phyloP scores from a whole-genome alignment of 2,113 vertebrate genomes.

The Crypturellus undulatus region DNA sequence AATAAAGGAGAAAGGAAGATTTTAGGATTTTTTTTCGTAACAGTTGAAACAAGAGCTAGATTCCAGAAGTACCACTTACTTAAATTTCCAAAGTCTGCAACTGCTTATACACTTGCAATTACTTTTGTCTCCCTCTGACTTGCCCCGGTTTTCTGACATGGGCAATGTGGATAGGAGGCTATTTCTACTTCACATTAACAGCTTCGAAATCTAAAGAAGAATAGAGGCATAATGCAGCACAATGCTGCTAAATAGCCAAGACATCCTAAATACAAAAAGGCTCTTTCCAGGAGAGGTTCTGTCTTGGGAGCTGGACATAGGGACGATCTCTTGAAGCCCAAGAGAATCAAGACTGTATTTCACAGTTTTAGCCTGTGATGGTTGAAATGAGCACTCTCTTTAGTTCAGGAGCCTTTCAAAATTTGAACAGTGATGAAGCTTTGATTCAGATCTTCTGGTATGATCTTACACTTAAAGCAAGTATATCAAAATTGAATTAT shows the following conservation, averaged over 20 bases:
- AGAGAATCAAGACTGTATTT: background rate
- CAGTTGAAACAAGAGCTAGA: background rate
- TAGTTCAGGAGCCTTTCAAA: background rate
- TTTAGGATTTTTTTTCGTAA: constrained; percentile 1
- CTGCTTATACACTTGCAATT: background rate
- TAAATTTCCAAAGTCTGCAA: background rate
- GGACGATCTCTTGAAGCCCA: background rate
- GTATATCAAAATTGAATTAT: background rate
- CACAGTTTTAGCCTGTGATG: background rate
- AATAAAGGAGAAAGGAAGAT: background rate
- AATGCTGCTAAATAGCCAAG: background rate
- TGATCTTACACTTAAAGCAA: background rate
- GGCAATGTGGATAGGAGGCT: background rate
- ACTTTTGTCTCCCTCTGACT: background rate
- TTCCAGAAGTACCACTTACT: background rate
- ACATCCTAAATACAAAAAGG: background rate
- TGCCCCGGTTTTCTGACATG: background rate
- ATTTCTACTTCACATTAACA: background rate
- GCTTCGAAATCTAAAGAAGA: constrained; percentile 21
- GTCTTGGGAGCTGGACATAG: background rate
- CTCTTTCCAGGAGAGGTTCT: background rate
- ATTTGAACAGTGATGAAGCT: background rate
- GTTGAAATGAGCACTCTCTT: background rate
- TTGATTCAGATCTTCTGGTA: background rate
- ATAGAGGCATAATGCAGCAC: background rate